phyloP scores from a whole-genome alignment of 2,888 invertebrate species.

The Netelia fuscicornis region DNA sequence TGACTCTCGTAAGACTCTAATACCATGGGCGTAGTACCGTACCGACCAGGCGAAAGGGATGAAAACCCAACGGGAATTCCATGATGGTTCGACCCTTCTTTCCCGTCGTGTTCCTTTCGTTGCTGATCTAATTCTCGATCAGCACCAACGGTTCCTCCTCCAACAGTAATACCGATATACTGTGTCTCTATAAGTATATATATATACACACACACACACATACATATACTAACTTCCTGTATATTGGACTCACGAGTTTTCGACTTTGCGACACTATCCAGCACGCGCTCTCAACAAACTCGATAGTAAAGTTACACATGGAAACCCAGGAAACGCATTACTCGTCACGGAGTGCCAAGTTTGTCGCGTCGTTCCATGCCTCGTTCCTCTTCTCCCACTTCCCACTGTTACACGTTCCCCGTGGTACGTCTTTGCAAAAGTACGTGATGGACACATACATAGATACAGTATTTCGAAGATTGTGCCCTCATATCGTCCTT shows the following conservation, averaged over 20 bases:
- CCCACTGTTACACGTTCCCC: not conserved
- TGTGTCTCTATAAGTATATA: not conserved
- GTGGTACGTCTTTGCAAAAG: not conserved
- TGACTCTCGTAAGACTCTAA: not conserved
- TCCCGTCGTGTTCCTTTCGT: not conserved
- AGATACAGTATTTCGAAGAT: not conserved
- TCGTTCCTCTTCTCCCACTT: not conserved
- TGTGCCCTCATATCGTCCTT: not conserved
- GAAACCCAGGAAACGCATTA: constrained; percentile 34
- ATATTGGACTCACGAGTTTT: constrained; percentile 27
- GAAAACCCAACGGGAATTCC: constrained; percentile 24
- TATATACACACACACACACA: not conserved
- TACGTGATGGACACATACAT: not conserved
- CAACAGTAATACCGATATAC: not conserved
- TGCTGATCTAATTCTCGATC: constrained; percentile 49
- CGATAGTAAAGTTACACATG: constrained; percentile 41
- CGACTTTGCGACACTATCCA: constrained; percentile 41
- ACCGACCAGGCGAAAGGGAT: not conserved
- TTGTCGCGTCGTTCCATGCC: constrained; percentile 2
- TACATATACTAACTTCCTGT: not conserved
- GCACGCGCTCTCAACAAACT: constrained; percentile 36
- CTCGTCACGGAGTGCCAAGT: constrained; percentile 51
- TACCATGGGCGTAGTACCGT: not conserved
- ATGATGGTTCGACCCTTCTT: not conserved
- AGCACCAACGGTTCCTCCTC: not conserved